phyloP scores from a whole-genome alignment of 2,797 vertebrate species.

The Scyliorhinus canicula region DNA sequence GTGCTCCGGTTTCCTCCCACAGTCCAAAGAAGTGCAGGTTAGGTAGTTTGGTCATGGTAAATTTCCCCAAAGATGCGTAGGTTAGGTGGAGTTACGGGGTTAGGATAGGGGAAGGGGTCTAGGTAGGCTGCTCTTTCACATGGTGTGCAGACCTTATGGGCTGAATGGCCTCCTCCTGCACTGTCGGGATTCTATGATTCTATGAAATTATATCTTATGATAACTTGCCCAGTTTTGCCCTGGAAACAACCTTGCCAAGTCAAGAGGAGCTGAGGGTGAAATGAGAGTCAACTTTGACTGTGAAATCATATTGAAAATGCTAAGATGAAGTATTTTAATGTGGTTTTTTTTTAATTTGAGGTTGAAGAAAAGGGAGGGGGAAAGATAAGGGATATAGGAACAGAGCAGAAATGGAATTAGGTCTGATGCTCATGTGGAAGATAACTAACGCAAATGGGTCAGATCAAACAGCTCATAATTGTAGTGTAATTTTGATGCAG shows the following conservation, averaged over 20 bases:
- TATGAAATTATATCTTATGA: too few relatives aligned
- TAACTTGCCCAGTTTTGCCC: background rate
- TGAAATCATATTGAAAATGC: background rate
- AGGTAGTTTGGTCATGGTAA: too few relatives aligned
- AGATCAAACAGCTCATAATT: background rate
- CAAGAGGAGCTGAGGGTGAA: background rate
- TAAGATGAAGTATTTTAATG: background rate
- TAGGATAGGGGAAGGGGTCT: too few relatives aligned
- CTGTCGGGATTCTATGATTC: too few relatives aligned
- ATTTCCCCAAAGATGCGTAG: too few relatives aligned
- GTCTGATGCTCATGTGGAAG: background rate
- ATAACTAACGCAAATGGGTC: too few relatives aligned
- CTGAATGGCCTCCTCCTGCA: too few relatives aligned
- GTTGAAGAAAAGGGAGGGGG: background rate
- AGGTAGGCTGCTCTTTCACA: too few relatives aligned
- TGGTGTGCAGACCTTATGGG: too few relatives aligned
- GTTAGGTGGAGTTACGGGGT: too few relatives aligned
- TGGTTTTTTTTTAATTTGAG: background rate
- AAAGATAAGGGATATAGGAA: background rate
- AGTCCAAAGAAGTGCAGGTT: too few relatives aligned
- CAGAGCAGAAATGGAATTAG: background rate
- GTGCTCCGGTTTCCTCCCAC: too few relatives aligned
- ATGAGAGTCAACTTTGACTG: background rate
- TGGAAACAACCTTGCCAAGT: background rate
- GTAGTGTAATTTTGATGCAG: background rate